Evolutionary conservation across 2,797 vertebrate species (phyloP).

Genomic region (Enteromius afrohamiltoni): DNA sequence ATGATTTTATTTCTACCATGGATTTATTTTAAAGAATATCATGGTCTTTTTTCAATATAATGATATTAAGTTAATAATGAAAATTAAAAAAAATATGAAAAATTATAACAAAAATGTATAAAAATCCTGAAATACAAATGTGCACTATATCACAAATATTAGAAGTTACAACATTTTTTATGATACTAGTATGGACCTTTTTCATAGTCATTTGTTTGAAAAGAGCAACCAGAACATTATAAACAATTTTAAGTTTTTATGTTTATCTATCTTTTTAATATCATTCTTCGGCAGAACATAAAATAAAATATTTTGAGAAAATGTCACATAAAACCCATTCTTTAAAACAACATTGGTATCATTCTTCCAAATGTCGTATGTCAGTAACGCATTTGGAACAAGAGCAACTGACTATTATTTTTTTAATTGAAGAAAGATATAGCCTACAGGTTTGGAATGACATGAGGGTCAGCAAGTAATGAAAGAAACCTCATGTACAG

Average conservation of each 20-base stretch:
- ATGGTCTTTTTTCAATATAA: background rate
- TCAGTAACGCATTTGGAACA: background rate
- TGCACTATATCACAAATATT: background rate
- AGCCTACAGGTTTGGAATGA: slow-evolving; percentile 38
- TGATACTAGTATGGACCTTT: background rate
- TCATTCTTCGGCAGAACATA: background rate
- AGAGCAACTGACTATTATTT: background rate
- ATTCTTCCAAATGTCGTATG: too few relatives aligned
- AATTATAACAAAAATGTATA: background rate
- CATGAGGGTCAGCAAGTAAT: slow-evolving; percentile 23
- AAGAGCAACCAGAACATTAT: background rate
- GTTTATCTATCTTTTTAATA: too few relatives aligned
- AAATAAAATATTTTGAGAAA: background rate
- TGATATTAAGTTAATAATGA: background rate
- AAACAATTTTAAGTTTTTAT: background rate
- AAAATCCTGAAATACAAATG: background rate
- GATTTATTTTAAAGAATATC: background rate
- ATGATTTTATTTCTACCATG: background rate
- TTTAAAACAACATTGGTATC: background rate
- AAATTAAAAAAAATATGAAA: background rate
- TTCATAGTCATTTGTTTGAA: background rate
- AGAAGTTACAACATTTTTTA: background rate
- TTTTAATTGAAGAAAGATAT: slow-evolving; percentile 15
- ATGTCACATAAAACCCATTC: background rate
- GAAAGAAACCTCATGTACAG: background rate